phyloP scores from a whole-genome alignment of 1,140 invertebrate genomes.

The Trinorchestia longiramus region DNA sequence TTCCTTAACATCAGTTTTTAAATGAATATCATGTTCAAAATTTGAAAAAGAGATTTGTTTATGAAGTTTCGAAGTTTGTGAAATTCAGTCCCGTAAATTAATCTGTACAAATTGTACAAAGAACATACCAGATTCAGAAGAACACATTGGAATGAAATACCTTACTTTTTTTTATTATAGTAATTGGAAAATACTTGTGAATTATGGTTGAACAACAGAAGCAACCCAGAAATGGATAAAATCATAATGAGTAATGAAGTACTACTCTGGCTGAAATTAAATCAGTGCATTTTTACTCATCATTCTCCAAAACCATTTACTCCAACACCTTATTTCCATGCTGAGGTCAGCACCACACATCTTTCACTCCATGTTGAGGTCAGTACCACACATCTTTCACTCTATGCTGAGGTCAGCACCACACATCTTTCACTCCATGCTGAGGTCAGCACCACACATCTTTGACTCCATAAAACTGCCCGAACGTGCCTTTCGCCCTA shows the following conservation, averaged over 20 bases:
- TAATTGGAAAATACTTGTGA: background rate
- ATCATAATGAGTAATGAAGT: background rate
- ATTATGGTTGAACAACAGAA: background rate
- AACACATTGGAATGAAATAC: too few relatives aligned
- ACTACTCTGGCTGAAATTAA: background rate
- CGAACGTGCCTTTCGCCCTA: background rate
- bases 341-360: background rate
- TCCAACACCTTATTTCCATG: background rate
- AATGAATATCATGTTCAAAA: background rate
- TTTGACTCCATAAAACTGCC: background rate
- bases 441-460: background rate
- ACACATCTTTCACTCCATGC: background rate
- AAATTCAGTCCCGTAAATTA: too few relatives aligned
- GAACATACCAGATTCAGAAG: too few relatives aligned
- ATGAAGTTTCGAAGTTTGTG: background rate
- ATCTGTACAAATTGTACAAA: too few relatives aligned
- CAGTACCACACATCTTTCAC: background rate
- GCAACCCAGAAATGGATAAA: background rate
- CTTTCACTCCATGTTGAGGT: background rate
- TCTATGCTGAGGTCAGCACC: background rate
- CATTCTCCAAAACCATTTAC: background rate
- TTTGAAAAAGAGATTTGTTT: background rate
- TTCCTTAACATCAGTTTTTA: background rate
- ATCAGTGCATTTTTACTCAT: background rate
- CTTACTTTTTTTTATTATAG: too few relatives aligned